phyloP scores from a whole-genome alignment of 2,888 invertebrate species.

The Amphiduros pacificus region DNA sequence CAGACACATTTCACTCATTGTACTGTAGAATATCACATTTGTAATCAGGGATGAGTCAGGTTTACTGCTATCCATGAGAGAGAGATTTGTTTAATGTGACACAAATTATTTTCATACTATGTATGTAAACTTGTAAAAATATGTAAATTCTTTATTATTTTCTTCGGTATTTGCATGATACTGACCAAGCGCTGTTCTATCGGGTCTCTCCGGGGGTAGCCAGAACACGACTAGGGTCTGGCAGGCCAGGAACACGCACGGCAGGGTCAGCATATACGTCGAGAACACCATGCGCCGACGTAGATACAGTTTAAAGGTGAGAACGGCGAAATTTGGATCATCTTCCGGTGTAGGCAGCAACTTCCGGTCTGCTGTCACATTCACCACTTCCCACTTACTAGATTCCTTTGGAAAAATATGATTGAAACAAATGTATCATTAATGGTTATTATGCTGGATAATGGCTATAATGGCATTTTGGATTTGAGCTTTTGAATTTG shows the following conservation, averaged over 20 bases:
- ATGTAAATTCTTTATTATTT: too few relatives aligned
- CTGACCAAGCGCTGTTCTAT: conserved; percentile 20
- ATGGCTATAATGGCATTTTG: too few relatives aligned
- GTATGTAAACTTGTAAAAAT: too few relatives aligned
- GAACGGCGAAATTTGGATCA: conserved; percentile 18
- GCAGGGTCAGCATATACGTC: conserved; percentile 23
- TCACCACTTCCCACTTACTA: conserved; percentile 13
- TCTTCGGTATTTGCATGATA: neutral
- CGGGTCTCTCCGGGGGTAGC: conserved; percentile 21
- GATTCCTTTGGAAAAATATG: too few relatives aligned
- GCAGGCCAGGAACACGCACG: conserved; percentile 22
- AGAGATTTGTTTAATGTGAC: too few relatives aligned
- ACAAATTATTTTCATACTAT: too few relatives aligned
- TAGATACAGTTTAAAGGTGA: conserved; percentile 16
- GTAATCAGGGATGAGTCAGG: too few relatives aligned
- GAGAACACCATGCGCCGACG: conserved; percentile 21
- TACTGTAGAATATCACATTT: too few relatives aligned
- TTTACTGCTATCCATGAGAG: too few relatives aligned
- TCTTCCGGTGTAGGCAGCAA: conserved; percentile 5
- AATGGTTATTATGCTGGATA: too few relatives aligned
- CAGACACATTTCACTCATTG: too few relatives aligned
- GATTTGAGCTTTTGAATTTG: neutral
- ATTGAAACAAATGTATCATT: too few relatives aligned
- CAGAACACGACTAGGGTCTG: conserved; percentile 23
- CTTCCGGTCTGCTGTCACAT: conserved; percentile 2